Percentiles rank a stretch among this genome's conserved stretches.
Conservation (phyloP, 2,888 invertebrate species). For the Tricholauxania praeusta region DNA sequence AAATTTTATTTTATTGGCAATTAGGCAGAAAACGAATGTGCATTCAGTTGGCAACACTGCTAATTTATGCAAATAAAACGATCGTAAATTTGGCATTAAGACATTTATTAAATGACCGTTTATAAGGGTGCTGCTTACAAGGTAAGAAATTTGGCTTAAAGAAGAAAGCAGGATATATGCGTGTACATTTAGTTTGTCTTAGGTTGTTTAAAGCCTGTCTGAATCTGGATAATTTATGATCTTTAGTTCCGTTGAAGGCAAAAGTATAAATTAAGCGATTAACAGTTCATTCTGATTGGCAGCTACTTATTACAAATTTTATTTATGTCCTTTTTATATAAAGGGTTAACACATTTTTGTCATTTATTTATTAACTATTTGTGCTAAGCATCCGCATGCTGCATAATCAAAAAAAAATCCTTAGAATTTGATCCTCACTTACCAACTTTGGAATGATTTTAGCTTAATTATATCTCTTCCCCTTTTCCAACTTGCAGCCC, state of each 20-base stretch:
- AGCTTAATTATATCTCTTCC: too few species aligned
- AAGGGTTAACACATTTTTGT: too few species aligned
- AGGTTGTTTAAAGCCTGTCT: neutral
- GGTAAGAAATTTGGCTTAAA: neutral
- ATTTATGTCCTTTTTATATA: neutral
- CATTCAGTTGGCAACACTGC: conserved; percentile 55
- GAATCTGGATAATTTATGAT: conserved; percentile 16
- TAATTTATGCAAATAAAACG: conserved; percentile 65
- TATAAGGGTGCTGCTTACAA: conserved; percentile 31
- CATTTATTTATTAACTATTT: too few species aligned
- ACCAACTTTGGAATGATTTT: too few species aligned
- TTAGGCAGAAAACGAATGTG: conserved; percentile 58
- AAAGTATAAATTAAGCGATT: conserved; percentile 11
- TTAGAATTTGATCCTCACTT: too few species aligned
- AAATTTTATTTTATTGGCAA: conserved; percentile 64
- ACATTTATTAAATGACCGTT: conserved; percentile 45
- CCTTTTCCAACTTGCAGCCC: too few species aligned
- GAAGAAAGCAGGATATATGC: neutral
- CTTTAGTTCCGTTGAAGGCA: conserved; percentile 8
- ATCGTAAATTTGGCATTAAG: conserved; percentile 61
- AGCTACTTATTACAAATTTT: conserved; percentile 12
- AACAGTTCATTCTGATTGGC: neutral
- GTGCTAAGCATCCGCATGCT: too few species aligned
- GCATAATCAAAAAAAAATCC: too few species aligned
- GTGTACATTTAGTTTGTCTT: neutral